Conservation (phyloP, 2,888 invertebrate species). For the Apomyelois bistriatella region DNA sequence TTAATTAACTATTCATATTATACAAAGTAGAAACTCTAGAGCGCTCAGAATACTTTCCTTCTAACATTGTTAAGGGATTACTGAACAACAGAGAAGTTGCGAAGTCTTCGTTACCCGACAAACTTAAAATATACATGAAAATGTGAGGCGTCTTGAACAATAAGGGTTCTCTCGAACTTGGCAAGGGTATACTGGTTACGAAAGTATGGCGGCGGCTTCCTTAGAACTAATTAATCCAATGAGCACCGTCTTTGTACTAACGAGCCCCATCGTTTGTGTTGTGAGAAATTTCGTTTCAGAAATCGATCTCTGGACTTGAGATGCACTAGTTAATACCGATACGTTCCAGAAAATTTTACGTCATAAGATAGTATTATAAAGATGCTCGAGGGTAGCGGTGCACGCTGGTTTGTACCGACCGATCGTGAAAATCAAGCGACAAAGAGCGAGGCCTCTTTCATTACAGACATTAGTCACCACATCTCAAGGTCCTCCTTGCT, state of each 20-base stretch:
- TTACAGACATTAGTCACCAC: no score
- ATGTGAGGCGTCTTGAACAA: slow-evolving; percentile 51
- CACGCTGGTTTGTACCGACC: no score
- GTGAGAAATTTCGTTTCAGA: slow-evolving; percentile 57
- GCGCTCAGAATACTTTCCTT: slow-evolving; percentile 51
- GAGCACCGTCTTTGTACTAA: slow-evolving; percentile 68
- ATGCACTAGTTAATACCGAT: slow-evolving; percentile 1
- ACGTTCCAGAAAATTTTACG: no score
- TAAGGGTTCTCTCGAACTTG: slow-evolving; percentile 44
- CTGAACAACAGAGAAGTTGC: slow-evolving; percentile 44
- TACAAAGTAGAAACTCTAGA: slow-evolving; percentile 45
- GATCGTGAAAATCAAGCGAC: no score
- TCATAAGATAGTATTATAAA: no score
- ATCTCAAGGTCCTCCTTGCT: no score
- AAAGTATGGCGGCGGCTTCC: slow-evolving; percentile 59
- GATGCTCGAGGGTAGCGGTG: no score
- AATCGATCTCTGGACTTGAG: slow-evolving; percentile 41
- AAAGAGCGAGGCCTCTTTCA: no score
- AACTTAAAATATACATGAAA: slow-evolving; percentile 62
- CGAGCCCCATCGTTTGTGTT: slow-evolving; percentile 67
- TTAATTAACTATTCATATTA: slow-evolving; percentile 59
- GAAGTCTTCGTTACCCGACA: slow-evolving; percentile 38
- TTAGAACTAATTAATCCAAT: slow-evolving; percentile 74
- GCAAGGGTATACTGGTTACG: slow-evolving; percentile 35
- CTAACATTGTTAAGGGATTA: slow-evolving; percentile 63